Percentiles rank a stretch among this genome's conserved stretches.
Conservation (phyloP, 2,888 invertebrate genomes). For the Aproaerema taeniolella region DNA sequence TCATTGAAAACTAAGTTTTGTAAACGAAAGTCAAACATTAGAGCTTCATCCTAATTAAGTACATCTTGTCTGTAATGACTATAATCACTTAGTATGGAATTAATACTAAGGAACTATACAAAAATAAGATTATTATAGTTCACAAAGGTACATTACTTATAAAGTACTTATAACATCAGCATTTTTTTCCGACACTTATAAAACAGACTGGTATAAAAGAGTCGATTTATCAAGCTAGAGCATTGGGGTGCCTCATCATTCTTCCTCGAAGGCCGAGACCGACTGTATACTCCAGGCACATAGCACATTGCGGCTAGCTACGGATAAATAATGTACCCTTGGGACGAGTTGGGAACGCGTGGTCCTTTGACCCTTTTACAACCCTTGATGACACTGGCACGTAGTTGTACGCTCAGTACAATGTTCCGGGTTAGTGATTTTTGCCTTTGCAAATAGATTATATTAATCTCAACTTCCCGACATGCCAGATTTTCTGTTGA, state of each 20-base stretch:
- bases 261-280: slow-evolving; percentile 31
- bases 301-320: slow-evolving; percentile 24
- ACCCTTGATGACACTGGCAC: slow-evolving; percentile 30
- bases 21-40: no score
- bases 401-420: slow-evolving; percentile 13
- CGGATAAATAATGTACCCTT: slow-evolving; percentile 47
- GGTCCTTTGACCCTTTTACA: slow-evolving; percentile 49
- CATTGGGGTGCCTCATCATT: slow-evolving; percentile 41
- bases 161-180: no score
- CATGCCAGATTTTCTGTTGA: no score
- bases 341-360: slow-evolving; percentile 42
- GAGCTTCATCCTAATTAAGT: no score
- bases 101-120: no score
- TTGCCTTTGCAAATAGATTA: no score
- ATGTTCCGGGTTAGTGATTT: slow-evolving; percentile 20
- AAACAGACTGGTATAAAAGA: neutral
- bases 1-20: no score
- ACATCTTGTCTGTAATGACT: no score
- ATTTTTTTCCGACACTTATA: no score
- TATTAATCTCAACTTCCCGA: neutral
- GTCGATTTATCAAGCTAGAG: slow-evolving; percentile 26
- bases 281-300: slow-evolving; percentile 35
- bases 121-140: no score
- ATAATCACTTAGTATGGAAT: no score
- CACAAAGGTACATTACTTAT: no score